A percentile compares a stretch with the other conserved stretches of the same genome.
Evolutionary conservation across 2,797 vertebrate genomes (phyloP).

Genomic region (Rhynchonycteris naso): DNA sequence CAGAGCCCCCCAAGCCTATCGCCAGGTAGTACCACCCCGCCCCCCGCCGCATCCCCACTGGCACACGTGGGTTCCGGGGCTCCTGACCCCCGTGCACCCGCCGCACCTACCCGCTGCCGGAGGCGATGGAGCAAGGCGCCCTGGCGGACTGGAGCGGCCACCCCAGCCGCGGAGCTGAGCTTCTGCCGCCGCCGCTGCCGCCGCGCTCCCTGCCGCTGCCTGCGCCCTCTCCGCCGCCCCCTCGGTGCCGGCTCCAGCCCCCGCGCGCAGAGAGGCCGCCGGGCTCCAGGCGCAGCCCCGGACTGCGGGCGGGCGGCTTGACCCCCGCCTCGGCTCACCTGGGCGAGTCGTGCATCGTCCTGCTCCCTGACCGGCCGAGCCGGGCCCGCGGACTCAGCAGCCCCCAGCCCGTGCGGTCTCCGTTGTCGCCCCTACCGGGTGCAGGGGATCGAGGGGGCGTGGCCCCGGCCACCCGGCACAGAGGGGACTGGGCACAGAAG

Average conservation of each 20-base stretch:
- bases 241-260: slow-evolving; percentile 72
- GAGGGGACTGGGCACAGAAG: background rate
- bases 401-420: background rate
- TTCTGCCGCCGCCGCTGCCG: slow-evolving; percentile 56
- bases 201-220: slow-evolving; percentile 65
- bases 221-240: slow-evolving; percentile 76
- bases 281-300: background rate
- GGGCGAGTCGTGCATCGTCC: slow-evolving; percentile 52
- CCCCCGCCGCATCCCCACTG: background rate
- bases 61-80: background rate
- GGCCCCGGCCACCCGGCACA: background rate
- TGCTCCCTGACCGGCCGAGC: background rate
- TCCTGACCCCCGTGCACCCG: background rate
- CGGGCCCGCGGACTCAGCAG: background rate
- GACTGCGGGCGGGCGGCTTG: background rate
- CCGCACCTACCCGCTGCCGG: slow-evolving; percentile 46
- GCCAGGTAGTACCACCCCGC: background rate
- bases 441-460: background rate
- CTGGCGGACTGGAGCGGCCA: slow-evolving; percentile 28
- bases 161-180: slow-evolving; percentile 50
- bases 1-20: background rate
- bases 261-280: slow-evolving; percentile 40
- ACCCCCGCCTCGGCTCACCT: slow-evolving; percentile 65
- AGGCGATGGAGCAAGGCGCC: slow-evolving; percentile 13
- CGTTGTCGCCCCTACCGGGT: background rate